Evolutionary conservation across 2,113 vertebrate genomes (phyloP), one percentile per base, ranked within the genome.

Genomic region (Syngnathus typhle): DNA sequence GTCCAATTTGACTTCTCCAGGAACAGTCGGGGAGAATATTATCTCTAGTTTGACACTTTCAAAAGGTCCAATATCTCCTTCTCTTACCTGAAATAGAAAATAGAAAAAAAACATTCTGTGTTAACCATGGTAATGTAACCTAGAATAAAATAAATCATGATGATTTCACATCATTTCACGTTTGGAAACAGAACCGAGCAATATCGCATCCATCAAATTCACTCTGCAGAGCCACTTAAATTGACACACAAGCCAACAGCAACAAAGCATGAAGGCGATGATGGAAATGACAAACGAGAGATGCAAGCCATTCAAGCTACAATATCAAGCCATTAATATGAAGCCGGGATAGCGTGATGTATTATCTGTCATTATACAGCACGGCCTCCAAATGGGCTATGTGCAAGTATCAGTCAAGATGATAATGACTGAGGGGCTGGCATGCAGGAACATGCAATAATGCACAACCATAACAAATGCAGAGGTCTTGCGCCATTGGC

Each of bases 61-160:
- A 83, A 95, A 95, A 55, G 94, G 90, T 68, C 85, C 87, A 1
- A 98, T 87, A 27, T 94, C 89, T 5, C 93, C 95, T 64, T 89
- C 88, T 27, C 75, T 89, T 1, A 91, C 71, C 95, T 67, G 54
- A 27, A 2, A 46, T 55, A 27, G 6, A 15, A 56, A 15, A 56
- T 19, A 21, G 27, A 54, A 54, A 55, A 3, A 4, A 46, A 5
- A 4, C 13, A 46, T 54, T 54, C 47, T 49, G 19, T 3, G 47
- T 32, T n/a, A 52, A 52, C 3, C 8, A 52, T 21, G 19, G 49
- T n/a, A 52, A 52, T 52, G 7, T 52, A 21, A 21, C 8, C 7
- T 12, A 11, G 18, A 39, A 60, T 18, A 36, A 16, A 60, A 60
- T 38, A 8, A 18, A 60, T 32, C 5, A 56, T 16, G 54, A 16